phyloP scores from a whole-genome alignment of 2,113 vertebrate species.

The Stomatorhinus ivindoensis region DNA sequence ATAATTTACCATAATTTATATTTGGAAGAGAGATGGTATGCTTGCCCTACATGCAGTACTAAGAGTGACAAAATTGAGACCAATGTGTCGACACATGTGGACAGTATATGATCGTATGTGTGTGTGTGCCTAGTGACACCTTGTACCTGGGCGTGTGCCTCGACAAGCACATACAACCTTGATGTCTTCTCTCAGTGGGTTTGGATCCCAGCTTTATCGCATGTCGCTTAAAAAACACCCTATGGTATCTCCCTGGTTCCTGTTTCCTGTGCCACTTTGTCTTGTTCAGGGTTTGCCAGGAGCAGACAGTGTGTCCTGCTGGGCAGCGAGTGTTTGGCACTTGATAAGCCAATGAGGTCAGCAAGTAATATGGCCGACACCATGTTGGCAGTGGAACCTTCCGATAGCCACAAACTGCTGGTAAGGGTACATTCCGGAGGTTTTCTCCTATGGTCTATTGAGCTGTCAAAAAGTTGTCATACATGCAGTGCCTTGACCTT shows the following conservation, averaged over 20 bases:
- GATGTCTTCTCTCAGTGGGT: background rate
- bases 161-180: background rate
- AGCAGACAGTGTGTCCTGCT: background rate
- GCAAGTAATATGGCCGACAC: background rate
- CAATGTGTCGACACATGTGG: background rate
- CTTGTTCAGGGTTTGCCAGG: background rate
- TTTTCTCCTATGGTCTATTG: background rate
- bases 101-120: background rate
- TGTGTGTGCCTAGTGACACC: background rate
- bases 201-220: background rate
- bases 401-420: background rate
- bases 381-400: background rate
- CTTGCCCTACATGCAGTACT: background rate
- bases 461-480: background rate
- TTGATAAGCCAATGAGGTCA: background rate
- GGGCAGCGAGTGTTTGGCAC: background rate
- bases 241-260: background rate
- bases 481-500: background rate
- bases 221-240: background rate
- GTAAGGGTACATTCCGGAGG: background rate
- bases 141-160: background rate
- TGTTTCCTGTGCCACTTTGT: background rate
- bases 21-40: background rate
- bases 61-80: background rate
- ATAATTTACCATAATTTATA: background rate